phyloP scores from a whole-genome alignment of 2,888 invertebrate genomes.

The Ectemnius cavifrons region DNA sequence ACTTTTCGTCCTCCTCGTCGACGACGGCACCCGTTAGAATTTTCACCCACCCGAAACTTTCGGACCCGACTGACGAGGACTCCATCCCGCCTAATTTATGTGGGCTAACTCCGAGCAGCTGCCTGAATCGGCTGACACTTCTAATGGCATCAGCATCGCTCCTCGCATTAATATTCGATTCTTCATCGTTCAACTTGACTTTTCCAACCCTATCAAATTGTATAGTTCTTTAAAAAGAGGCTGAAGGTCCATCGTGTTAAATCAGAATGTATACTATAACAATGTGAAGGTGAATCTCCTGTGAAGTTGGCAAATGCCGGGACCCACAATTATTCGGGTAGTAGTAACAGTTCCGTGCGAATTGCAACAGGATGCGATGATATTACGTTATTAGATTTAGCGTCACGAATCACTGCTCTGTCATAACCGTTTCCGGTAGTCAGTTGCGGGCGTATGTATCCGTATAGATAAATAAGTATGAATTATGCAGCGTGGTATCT shows the following conservation, averaged over 20 bases:
- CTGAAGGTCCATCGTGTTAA: no score
- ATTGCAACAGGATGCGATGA: constrained; percentile 51
- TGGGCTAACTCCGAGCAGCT: no score
- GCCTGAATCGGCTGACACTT: no score
- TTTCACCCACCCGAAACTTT: constrained; percentile 16
- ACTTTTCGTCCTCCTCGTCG: constrained; percentile 43
- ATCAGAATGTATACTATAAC: no score
- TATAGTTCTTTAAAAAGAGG: no score
- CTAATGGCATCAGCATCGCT: no score
- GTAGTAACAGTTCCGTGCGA: constrained; percentile 26
- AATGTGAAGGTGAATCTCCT: no score
- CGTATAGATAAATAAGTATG: constrained; percentile 5
- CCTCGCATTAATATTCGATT: no score
- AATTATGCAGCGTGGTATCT: constrained; percentile 18
- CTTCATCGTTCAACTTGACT: no score
- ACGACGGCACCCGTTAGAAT: constrained; percentile 37
- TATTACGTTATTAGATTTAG: constrained; percentile 51
- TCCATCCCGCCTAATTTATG: no score
- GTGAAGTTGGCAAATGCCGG: no score
- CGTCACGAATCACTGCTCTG: constrained; percentile 34
- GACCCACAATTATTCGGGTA: neutral
- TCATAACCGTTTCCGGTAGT: constrained; percentile 43
- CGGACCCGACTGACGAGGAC: neutral
- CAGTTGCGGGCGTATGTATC: neutral
- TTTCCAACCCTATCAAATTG: no score